Conservation (phyloP, 2,888 invertebrate genomes). For the Formica aserva region DNA sequence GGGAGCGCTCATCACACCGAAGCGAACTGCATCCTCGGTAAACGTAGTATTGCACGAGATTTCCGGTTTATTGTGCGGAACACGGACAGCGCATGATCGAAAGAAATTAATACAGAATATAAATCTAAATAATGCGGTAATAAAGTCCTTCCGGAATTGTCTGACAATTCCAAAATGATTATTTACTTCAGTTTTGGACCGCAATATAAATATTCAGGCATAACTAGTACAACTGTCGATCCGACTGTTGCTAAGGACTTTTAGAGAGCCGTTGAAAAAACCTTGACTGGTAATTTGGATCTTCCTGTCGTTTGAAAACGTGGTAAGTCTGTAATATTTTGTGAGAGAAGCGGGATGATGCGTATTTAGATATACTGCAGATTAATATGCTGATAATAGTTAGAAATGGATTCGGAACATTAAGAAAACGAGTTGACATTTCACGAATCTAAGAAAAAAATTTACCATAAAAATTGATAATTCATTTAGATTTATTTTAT, state of each 20-base stretch:
- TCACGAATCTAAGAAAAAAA: not conserved
- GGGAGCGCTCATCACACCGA: not conserved
- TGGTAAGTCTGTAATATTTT: conserved; percentile 16
- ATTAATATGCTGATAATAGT: not conserved
- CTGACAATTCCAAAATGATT: not conserved
- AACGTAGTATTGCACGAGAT: conserved; percentile 18
- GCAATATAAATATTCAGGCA: not conserved
- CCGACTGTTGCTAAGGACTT: conserved; percentile 39
- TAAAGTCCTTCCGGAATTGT: not conserved
- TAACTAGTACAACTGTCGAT: conserved; percentile 8
- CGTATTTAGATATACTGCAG: not conserved
- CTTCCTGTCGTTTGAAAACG: conserved; percentile 37
- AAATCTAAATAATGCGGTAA: not conserved
- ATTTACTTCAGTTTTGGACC: not conserved
- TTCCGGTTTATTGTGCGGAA: conserved; percentile 44
- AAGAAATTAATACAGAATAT: not conserved
- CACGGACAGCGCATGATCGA: not conserved
- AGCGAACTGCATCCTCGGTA: conserved; percentile 14
- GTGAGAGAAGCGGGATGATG: not conserved
- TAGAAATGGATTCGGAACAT: not conserved
- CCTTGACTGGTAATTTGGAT: conserved; percentile 52
- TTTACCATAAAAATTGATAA: not conserved
- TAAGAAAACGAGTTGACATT: not conserved
- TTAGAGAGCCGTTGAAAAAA: conserved; percentile 16
- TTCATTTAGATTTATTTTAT: not conserved